These are phyloP conservation scores for Spongilla lacustris DNA, from an alignment of 37 sponge, comb jelly and placozoan genomes.

Conservation along the genomic window DNA sequence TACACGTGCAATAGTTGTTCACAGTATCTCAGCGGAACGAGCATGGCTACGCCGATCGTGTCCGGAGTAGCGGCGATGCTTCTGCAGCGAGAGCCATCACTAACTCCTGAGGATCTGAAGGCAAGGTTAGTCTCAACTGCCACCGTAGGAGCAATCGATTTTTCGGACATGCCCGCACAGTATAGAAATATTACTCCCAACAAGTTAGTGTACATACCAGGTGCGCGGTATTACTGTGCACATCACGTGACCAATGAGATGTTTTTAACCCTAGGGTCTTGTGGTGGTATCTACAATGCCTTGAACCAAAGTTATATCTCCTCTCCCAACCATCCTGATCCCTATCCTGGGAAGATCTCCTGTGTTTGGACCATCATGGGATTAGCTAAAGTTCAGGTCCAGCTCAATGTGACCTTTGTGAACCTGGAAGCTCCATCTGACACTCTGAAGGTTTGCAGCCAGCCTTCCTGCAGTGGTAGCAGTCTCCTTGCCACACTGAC, in stretches of 20 bases:
- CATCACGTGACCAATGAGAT: background rate
- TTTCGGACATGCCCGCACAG: background rate
- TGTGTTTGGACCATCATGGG: constrained; percentile 12
- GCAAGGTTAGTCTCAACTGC: constrained; percentile 1
- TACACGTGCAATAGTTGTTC: constrained; percentile 18
- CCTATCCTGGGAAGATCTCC: background rate
- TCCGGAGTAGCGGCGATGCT: constrained; percentile 40
- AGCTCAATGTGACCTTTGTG: constrained; percentile 3
- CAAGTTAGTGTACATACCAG: constrained; percentile 3
- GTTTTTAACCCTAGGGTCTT: background rate
- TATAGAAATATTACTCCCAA: constrained; percentile 3
- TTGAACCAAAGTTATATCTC: background rate
- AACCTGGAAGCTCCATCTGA: constrained; percentile 3
- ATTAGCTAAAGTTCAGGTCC: background rate
- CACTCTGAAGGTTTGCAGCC: constrained; percentile 10
- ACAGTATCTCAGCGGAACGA: constrained; percentile 25
- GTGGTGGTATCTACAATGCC: background rate
- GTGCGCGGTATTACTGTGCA: background rate
- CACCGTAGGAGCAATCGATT: constrained; percentile 15
- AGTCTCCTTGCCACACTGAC: constrained; percentile 15
- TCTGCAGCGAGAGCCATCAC: constrained; percentile 19
- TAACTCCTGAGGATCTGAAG: constrained; percentile 31
- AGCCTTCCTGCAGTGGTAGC: constrained; percentile 6
- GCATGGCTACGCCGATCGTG: constrained; percentile 52
- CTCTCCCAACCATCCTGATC: background rate